Evolutionary conservation across 2,888 invertebrate genomes (phyloP).

Genomic region (Cephus nigrinus): DNA sequence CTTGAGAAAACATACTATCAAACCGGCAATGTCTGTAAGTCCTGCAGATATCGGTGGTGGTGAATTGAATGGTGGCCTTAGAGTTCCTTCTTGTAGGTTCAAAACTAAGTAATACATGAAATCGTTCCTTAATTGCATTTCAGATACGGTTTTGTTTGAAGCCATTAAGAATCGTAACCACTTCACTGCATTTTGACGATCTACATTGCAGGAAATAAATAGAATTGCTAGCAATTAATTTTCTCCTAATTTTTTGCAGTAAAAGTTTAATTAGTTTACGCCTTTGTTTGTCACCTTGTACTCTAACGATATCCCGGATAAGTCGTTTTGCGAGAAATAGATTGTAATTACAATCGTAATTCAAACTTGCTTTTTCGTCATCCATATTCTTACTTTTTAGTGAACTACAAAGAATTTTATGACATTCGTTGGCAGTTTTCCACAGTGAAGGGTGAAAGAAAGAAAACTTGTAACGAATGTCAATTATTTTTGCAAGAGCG

Average conservation of each 20-base stretch:
- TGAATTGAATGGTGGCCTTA: slow-evolving; percentile 34
- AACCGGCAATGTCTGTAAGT: slow-evolving; percentile 58
- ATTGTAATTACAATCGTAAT: slow-evolving; percentile 70
- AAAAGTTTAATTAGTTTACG: slow-evolving; percentile 1
- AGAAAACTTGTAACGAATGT: background rate
- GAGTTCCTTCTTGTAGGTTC: slow-evolving; percentile 36
- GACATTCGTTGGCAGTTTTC: background rate
- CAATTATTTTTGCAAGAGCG: background rate
- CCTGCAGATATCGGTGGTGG: slow-evolving; percentile 23
- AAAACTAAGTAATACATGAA: slow-evolving; percentile 68
- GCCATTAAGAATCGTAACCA: slow-evolving; percentile 69
- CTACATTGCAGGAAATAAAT: slow-evolving; percentile 42
- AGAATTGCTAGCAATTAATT: background rate
- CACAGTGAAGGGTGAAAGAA: background rate
- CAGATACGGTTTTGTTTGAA: slow-evolving; percentile 65
- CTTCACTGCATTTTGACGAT: slow-evolving; percentile 66
- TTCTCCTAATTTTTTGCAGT: background rate
- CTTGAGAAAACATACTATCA: slow-evolving; percentile 58
- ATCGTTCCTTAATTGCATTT: slow-evolving; percentile 70
- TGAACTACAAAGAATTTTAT: background rate
- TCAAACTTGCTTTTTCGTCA: slow-evolving; percentile 37
- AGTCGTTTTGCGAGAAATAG: slow-evolving; percentile 67
- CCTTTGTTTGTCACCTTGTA: slow-evolving; percentile 43
- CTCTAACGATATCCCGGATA: slow-evolving; percentile 61
- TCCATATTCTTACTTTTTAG: slow-evolving; percentile 19